Conservation (phyloP, 1,140 invertebrate species). For the Rhynchophorus ferrugineus region DNA sequence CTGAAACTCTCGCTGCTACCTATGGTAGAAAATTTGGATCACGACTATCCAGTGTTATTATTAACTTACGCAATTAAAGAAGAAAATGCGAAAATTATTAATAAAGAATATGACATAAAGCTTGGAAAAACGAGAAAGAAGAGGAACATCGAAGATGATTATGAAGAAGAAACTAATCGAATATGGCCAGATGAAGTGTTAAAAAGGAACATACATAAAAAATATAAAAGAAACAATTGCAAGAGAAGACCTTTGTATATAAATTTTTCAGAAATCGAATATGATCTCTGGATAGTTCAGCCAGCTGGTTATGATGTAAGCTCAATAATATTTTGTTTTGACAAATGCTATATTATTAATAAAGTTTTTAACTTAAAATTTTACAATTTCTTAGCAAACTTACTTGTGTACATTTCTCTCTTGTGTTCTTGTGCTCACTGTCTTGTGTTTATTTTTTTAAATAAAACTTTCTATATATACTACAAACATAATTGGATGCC, state of each 20-base stretch:
- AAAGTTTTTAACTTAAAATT: too few species aligned
- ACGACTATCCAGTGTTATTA: constrained; percentile 36
- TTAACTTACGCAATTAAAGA: constrained; percentile 31
- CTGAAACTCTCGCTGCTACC: constrained; percentile 36
- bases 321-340: constrained; percentile 1
- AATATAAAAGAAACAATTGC: constrained; percentile 45
- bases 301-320: constrained; percentile 53
- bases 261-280: constrained; percentile 55
- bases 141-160: constrained; percentile 34
- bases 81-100: constrained; percentile 7
- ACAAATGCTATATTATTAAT: too few species aligned
- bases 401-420: constrained; percentile 3
- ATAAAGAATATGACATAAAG: neutral
- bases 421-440: too few species aligned
- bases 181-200: constrained; percentile 31
- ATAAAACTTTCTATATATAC: too few species aligned
- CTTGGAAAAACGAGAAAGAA: constrained; percentile 17
- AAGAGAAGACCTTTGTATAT: constrained; percentile 50
- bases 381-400: too few species aligned
- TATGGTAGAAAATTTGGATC: constrained; percentile 30
- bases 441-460: too few species aligned
- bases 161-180: constrained; percentile 36
- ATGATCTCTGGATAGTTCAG: constrained; percentile 58
- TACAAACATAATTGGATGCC: too few species aligned
- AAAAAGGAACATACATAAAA: constrained; percentile 25